These are phyloP conservation scores for Mustelus asterias DNA, from an alignment of 2,113 vertebrate genomes.

Conservation along the genomic window DNA sequence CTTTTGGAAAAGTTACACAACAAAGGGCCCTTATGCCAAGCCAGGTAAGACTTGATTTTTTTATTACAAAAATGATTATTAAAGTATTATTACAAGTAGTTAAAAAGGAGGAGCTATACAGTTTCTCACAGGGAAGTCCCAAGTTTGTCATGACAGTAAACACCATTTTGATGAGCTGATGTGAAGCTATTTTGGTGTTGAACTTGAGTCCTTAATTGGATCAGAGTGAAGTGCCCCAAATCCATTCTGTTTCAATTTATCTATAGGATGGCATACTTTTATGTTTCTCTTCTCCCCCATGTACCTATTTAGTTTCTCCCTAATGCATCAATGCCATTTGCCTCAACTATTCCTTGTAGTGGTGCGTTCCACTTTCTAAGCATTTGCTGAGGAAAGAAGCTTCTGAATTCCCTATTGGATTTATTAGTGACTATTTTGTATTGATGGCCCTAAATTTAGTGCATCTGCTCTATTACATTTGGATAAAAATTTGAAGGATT, in stretches of 20 bases:
- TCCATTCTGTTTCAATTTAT: not conserved
- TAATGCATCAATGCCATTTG: not conserved
- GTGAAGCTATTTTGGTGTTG: not conserved
- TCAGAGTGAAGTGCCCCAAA: not conserved
- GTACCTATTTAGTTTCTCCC: not conserved
- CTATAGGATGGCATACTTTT: not conserved
- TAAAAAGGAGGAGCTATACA: not conserved
- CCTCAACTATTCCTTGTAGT: not conserved
- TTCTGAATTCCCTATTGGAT: not conserved
- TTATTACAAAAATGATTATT: not conserved
- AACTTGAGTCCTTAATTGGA: not conserved
- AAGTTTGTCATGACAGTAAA: not conserved
- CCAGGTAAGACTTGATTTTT: slow-evolving; percentile 53
- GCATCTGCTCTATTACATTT: not conserved
- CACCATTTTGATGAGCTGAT: not conserved
- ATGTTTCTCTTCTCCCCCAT: not conserved
- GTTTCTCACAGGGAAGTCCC: not conserved
- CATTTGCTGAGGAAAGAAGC: not conserved
- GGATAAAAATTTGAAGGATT: not conserved
- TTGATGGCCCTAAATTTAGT: not conserved
- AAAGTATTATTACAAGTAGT: not conserved
- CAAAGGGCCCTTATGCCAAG: slow-evolving; percentile 49
- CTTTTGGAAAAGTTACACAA: slow-evolving; percentile 79
- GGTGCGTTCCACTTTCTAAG: not conserved
- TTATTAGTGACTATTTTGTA: not conserved